A percentile compares a stretch with the other conserved stretches of the same genome.
Evolutionary conservation across 2,888 invertebrate genomes (phyloP).

Genomic region (Nomada ruficornis): DNA sequence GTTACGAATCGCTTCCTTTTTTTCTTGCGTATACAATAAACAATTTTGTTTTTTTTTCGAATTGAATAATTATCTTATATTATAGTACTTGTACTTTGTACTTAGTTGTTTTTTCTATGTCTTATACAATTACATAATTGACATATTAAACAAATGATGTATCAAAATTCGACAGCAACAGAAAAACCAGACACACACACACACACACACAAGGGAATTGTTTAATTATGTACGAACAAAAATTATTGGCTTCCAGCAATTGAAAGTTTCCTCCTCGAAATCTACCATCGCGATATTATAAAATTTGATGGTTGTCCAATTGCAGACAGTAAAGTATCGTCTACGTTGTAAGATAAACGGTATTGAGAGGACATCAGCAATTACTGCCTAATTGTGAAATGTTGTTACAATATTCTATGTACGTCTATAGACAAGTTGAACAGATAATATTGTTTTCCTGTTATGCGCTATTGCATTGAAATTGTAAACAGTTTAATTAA

Average conservation of each 20-base stretch:
- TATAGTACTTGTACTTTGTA: slow-evolving; percentile 53
- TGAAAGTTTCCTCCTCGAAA: not conserved
- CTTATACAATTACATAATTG: slow-evolving; percentile 13
- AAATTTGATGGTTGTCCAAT: slow-evolving; percentile 23
- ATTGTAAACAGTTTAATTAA: slow-evolving; percentile 49
- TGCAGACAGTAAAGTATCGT: not conserved
- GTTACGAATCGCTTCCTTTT: slow-evolving; percentile 5
- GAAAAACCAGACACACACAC: not conserved
- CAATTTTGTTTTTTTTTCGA: not conserved
- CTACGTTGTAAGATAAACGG: slow-evolving; percentile 1
- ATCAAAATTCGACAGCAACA: not conserved
- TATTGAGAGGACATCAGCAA: slow-evolving; percentile 9
- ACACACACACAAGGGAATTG: not conserved
- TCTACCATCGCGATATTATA: not conserved
- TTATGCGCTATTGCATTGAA: slow-evolving; percentile 38
- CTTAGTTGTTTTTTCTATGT: slow-evolving; percentile 40
- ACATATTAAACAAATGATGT: not conserved
- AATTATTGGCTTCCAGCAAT: slow-evolving; percentile 35
- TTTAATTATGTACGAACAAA: not conserved
- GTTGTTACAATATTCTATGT: slow-evolving; percentile 17
- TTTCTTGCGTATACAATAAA: not conserved
- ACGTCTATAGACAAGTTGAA: slow-evolving; percentile 17
- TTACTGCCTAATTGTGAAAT: slow-evolving; percentile 52
- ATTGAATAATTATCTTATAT: slow-evolving; percentile 9
- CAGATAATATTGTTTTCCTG: slow-evolving; percentile 33